phyloP scores from a whole-genome alignment of 2,888 invertebrate genomes.

The Philaethria dido region DNA sequence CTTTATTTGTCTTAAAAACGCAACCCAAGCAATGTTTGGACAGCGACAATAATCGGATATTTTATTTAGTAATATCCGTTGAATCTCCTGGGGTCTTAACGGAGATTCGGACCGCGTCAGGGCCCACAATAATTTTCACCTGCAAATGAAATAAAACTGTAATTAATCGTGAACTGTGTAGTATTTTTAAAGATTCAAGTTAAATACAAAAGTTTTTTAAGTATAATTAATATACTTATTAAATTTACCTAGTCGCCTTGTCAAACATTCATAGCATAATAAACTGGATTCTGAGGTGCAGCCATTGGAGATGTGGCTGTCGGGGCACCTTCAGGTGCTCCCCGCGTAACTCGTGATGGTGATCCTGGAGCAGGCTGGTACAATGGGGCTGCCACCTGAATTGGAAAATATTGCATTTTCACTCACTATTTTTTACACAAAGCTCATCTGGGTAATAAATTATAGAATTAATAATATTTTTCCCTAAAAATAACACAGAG shows the following conservation, averaged over 20 bases:
- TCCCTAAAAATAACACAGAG: no score
- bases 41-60: slow-evolving; percentile 17
- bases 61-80: slow-evolving; percentile 42
- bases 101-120: slow-evolving; percentile 67
- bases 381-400: slow-evolving; percentile 73
- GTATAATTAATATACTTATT: background rate
- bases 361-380: slow-evolving; percentile 83
- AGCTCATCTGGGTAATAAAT: background rate
- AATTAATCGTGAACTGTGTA: background rate
- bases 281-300: slow-evolving; percentile 84
- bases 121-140: slow-evolving; percentile 76
- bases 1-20: slow-evolving; percentile 1
- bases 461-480: background rate
- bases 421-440: background rate
- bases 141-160: slow-evolving; percentile 46
- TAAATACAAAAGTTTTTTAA: background rate
- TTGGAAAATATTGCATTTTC: background rate
- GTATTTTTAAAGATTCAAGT: background rate
- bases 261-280: slow-evolving; percentile 95
- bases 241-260: slow-evolving; percentile 83
- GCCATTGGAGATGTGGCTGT: slow-evolving; percentile 79
- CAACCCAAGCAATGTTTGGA: background rate
- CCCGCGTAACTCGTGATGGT: slow-evolving; percentile 87
- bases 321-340: slow-evolving; percentile 85
- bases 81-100: slow-evolving; percentile 57